phyloP scores from a whole-genome alignment of 1,140 invertebrate species.

The Portunus trituberculatus region DNA sequence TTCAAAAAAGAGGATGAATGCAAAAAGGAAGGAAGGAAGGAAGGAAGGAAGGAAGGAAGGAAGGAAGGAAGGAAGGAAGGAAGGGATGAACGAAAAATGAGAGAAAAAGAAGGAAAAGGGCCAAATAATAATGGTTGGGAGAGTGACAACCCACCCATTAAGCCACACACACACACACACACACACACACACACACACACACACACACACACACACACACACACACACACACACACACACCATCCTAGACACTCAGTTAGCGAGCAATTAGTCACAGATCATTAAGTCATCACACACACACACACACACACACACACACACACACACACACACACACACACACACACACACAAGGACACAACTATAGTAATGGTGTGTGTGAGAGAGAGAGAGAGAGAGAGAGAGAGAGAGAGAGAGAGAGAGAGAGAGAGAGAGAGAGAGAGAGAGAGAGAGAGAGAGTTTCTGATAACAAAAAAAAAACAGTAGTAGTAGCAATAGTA shows the following conservation, averaged over 20 bases:
- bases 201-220: not conserved
- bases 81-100: not conserved
- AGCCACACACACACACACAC: not conserved
- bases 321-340: not conserved
- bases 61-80: not conserved
- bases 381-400: conserved; percentile 24
- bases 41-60: not conserved
- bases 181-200: not conserved
- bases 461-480: not conserved
- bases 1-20: too few relatives aligned
- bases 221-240: not conserved
- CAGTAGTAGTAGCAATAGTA: too few relatives aligned
- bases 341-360: not conserved
- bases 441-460: not conserved
- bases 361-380: too few relatives aligned
- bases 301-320: not conserved
- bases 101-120: not conserved
- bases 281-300: not conserved
- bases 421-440: conserved; percentile 39
- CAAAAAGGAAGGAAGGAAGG: not conserved
- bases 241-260: too few relatives aligned
- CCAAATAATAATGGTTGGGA: not conserved
- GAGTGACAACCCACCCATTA: not conserved
- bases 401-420: not conserved
- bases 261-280: too few relatives aligned